Conservation (phyloP, 1,140 invertebrate species). For the Magallana angulata region DNA sequence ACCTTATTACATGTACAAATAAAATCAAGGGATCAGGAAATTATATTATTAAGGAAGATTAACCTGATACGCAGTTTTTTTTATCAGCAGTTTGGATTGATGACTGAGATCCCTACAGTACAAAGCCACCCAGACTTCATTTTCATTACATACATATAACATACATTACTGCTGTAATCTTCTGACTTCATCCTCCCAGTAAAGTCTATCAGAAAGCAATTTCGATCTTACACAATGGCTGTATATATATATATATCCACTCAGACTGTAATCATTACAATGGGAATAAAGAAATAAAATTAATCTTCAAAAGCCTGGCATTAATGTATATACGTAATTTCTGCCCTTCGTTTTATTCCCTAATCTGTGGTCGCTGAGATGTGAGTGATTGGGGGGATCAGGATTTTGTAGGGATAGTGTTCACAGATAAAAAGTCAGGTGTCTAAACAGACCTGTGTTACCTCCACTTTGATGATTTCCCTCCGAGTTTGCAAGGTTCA, state of each 20-base stretch:
- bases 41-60: too few relatives aligned
- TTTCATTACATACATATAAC: too few relatives aligned
- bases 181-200: too few relatives aligned
- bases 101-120: too few relatives aligned
- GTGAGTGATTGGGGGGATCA: not conserved
- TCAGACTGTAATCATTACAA: not conserved
- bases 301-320: too few relatives aligned
- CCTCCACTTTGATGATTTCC: not conserved
- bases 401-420: not conserved
- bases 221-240: not conserved
- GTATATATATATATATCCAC: not conserved
- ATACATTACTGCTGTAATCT: too few relatives aligned
- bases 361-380: not conserved
- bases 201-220: not conserved
- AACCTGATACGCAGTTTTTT: too few relatives aligned
- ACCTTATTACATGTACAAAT: too few relatives aligned
- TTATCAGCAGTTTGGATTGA: too few relatives aligned
- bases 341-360: not conserved
- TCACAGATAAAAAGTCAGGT: constrained; percentile 13
- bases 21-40: too few relatives aligned
- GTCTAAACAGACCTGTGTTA: not conserved
- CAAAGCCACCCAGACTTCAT: too few relatives aligned
- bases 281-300: too few relatives aligned
- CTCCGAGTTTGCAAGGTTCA: not conserved
- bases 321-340: not conserved